Base-by-base conservation (phyloP, 2,888 invertebrate species). In the Acrobasis repandana region DNA sequence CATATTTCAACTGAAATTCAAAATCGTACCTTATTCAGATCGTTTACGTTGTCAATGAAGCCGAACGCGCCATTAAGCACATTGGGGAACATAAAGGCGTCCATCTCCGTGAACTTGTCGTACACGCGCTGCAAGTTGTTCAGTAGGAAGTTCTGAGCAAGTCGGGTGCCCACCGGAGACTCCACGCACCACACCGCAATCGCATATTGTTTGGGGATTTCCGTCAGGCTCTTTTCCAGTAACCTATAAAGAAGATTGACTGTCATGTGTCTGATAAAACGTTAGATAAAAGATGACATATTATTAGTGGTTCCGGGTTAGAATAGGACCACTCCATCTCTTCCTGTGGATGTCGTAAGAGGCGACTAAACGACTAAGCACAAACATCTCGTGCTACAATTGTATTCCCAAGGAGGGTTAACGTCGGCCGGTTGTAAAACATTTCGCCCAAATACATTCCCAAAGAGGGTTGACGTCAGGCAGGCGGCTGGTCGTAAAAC, bases 131-230 rank as follows among this genome's bases (percentile, higher is more conserved):
- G 81, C 95, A 96, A 97, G 80, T 96, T 93, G 20, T 93, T 93
- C 16, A 95, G 88, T 8, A 98, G 88, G 78, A 95, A 96, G 70
- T 94, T 93, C 75, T 96, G 97, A 0, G 97, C 97, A 18, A 96
- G 87, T 0, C 94, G 93, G 65, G 95, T 95, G 56, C 93, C 89
- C 0, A 76, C 11, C 0, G 85, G 80, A 0, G 86, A 77, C 16
- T 86, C 86, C 28, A 89, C 84, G 58, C 79, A 73, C 93, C 93
- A 93, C 16, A 76, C 84, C 0, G 80, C 76, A 1, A 82, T 74
- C 0, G 90, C 88, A 75, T 90, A 86, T 65, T 91, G 91, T 65
- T 85, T 86, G 0, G 92, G 91, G 1, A 93, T 79, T 51, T 80
- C 81, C 0, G 77, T 65, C 0, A 92, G 62, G 47, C 90, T 89